Percentiles rank a stretch among this genome's conserved stretches.
Evolutionary conservation across 2,113 vertebrate species (phyloP).

Genomic region (Entomyzon cyanotis): DNA sequence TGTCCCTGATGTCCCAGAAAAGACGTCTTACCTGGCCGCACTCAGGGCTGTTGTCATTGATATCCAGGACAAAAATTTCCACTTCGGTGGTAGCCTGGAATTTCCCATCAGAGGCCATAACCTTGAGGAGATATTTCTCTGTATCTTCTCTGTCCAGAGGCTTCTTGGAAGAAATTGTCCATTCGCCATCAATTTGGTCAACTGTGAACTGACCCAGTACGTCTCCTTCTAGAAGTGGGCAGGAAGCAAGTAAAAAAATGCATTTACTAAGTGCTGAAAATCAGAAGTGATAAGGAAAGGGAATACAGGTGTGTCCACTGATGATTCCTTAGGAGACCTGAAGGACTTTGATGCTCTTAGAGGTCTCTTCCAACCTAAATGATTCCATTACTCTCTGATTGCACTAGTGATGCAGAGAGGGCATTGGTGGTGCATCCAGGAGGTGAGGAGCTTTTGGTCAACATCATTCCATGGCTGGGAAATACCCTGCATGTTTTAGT

Average conservation of each 20-base stretch:
- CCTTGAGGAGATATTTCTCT: conserved; percentile 83
- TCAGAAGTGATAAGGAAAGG: not conserved
- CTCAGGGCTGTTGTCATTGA: conserved; percentile 93
- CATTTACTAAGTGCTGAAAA: not conserved
- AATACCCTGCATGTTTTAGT: not conserved
- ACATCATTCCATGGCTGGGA: not conserved
- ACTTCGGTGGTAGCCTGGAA: conserved; percentile 84
- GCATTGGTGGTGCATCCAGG: not conserved
- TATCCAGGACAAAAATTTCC: conserved; percentile 89
- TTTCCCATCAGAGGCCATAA: conserved; percentile 91
- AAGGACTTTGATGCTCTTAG: not conserved
- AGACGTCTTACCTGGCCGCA: conserved; percentile 85
- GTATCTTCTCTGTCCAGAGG: conserved; percentile 86
- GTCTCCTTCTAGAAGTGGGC: conserved; percentile 84
- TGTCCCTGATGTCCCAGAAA: not conserved
- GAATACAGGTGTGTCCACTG: not conserved
- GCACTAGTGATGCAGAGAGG: not conserved
- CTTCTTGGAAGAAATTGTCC: conserved; percentile 86
- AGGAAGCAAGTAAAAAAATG: not conserved
- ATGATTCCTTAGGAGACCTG: not conserved
- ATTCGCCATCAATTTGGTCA: conserved; percentile 80
- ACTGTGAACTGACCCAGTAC: conserved; percentile 87
- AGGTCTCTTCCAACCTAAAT: not conserved
- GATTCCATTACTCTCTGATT: not conserved
- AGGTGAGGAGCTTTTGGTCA: not conserved